Evolutionary conservation across 2,113 vertebrate species (phyloP), one percentile per base, ranked within the genome.

Genomic region (Willisornis vidua): DNA sequence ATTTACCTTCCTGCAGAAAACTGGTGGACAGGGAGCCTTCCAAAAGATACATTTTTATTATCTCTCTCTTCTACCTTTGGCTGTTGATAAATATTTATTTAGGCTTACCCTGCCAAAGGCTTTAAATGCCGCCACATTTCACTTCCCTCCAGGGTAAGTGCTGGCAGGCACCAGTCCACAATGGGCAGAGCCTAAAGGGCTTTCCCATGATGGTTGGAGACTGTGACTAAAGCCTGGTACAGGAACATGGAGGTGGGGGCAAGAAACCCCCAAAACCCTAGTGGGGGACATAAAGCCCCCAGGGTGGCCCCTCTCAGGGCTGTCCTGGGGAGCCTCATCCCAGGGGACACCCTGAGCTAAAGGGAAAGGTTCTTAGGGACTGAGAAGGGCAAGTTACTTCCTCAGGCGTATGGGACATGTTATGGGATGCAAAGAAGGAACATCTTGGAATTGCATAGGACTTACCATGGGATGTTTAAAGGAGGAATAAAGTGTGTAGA

Each of bases 41-140:
- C 45, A 35, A 90, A 96, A 92, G 84, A 96, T 92, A 51, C 33
- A 76, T 94, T 93, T 95, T 96, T 89, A 95, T 94, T 85, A 85
- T 49, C 70, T 68, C 37, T 57, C 52, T 87, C 45, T 68, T 51
- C 77, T 59, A 35, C 62, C 22, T 85, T 62, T 89, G 59, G 55
- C 81, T 6, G 3, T 13, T 65, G 48, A 87, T 87, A 95, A 89
- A 94, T 85, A 95, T 92, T 96, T 95, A 83, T 89, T 91, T 87
- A 93, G 51, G 59, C 25, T 78, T 95, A 74, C 55, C 59, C 83
- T 93, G 90, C 85, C 86, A 95, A 92, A 95, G 78, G 55, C 65
- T 68, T 58, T 89, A 81, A 73, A 51, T 29, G 13, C 63, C 83
- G 76, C 39, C 49, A 61, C 45, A 89, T 82, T 72, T 95, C 66